Evolutionary conservation across 2,797 vertebrate species (phyloP).

Genomic region (Delichon dasypus): DNA sequence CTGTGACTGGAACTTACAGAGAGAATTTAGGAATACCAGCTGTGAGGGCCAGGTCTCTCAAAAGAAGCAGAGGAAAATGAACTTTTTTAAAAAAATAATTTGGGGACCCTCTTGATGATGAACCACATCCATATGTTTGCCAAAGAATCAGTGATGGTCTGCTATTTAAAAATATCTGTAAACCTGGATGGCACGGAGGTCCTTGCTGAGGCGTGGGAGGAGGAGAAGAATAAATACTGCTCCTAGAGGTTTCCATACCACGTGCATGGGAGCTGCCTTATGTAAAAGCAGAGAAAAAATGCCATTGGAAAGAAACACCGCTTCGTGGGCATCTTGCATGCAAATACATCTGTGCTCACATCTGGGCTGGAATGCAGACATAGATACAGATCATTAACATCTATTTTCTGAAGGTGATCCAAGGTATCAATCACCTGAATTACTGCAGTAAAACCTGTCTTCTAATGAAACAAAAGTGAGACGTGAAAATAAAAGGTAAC

Average conservation of each 20-base stretch:
- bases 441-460: slow-evolving; percentile 68
- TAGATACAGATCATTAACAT: slow-evolving; percentile 69
- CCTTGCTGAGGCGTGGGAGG: background rate
- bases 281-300: slow-evolving; percentile 15
- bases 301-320: background rate
- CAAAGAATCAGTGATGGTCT: background rate
- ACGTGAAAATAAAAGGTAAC: slow-evolving; percentile 77
- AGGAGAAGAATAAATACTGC: background rate
- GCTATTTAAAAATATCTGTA: background rate
- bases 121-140: background rate
- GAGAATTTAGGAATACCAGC: background rate
- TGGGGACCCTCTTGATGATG: background rate
- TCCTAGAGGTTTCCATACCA: background rate
- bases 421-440: slow-evolving; percentile 75
- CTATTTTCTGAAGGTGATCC: slow-evolving; percentile 74
- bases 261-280: background rate
- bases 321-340: slow-evolving; percentile 42
- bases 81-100: background rate
- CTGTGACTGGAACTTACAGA: background rate
- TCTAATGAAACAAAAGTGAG: slow-evolving; percentile 75
- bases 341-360: slow-evolving; percentile 37
- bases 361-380: slow-evolving; percentile 47
- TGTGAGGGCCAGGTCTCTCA: background rate
- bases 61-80: background rate
- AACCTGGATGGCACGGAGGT: background rate